phyloP scores from a whole-genome alignment of 2,888 invertebrate genomes.

The Leucania comma region DNA sequence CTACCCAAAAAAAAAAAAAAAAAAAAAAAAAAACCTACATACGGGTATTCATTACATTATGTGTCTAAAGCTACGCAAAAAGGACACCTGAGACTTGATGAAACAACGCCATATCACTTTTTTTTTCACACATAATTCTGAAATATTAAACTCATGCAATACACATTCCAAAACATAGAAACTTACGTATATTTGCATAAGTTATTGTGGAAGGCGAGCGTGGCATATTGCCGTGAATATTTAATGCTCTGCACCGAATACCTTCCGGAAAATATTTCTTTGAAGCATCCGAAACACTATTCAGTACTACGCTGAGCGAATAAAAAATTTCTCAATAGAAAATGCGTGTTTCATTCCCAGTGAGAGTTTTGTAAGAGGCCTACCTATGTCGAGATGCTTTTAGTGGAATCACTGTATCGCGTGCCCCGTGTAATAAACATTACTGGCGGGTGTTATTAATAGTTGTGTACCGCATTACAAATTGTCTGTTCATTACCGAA shows the following conservation, averaged over 20 bases:
- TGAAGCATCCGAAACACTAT: conserved; percentile 79
- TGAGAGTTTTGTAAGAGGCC: conserved; percentile 71
- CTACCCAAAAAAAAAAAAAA: too few relatives aligned
- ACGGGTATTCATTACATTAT: conserved; percentile 74
- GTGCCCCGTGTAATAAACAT: conserved; percentile 80
- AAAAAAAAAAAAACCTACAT: too few relatives aligned
- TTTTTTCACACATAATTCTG: conserved; percentile 61
- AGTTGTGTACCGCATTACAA: conserved; percentile 74
- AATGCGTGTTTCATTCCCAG: conserved; percentile 73
- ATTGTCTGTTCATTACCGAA: conserved; percentile 73
- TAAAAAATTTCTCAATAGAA: conserved; percentile 77
- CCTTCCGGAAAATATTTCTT: conserved; percentile 80
- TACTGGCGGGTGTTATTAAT: conserved; percentile 75
- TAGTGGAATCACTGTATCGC: conserved; percentile 86
- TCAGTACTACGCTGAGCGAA: conserved; percentile 78
- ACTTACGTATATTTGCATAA: conserved; percentile 80
- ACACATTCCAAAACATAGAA: conserved; percentile 73
- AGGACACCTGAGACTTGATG: conserved; percentile 76
- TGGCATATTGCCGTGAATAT: conserved; percentile 81
- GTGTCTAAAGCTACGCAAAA: conserved; percentile 69
- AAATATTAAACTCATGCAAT: conserved; percentile 62
- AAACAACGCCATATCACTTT: conserved; percentile 66
- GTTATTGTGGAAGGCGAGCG: conserved; percentile 78
- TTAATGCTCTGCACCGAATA: conserved; percentile 73
- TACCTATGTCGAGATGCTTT: conserved; percentile 80